A percentile compares a stretch with the other conserved stretches of the same genome.
Conservation (phyloP, 2,797 vertebrate genomes). For the Gobio occitaniae region DNA sequence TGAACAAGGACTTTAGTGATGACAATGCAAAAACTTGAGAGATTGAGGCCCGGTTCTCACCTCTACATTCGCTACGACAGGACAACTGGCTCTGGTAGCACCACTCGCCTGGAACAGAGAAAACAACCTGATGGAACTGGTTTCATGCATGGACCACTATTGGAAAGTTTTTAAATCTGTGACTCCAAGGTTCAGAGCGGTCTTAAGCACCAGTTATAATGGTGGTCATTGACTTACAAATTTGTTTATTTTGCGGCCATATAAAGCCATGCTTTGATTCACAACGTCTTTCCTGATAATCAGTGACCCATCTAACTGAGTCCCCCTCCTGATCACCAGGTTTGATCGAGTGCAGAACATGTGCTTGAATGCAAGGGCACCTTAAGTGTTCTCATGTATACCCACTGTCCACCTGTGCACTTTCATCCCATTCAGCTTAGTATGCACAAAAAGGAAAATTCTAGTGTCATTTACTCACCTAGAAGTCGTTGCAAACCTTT, state of each 20-base stretch:
- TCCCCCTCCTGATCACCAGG: constrained; percentile 23
- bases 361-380: constrained; percentile 13
- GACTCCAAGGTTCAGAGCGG: constrained; percentile 25
- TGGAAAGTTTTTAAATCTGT: constrained; percentile 25
- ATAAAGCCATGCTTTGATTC: constrained; percentile 40
- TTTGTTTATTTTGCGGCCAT: constrained; percentile 32
- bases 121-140: constrained; percentile 34
- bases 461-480: neutral
- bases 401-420: neutral
- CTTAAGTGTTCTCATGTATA: neutral
- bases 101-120: constrained; percentile 77
- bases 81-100: constrained; percentile 81
- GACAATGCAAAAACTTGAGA: constrained; percentile 21
- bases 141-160: neutral
- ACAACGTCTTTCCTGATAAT: constrained; percentile 35
- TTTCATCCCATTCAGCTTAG: constrained; percentile 8
- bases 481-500: neutral
- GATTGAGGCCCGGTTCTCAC: constrained; percentile 65
- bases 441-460: neutral
- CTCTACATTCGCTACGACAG: constrained; percentile 74
- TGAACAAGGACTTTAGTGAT: constrained; percentile 13
- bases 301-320: constrained; percentile 36
- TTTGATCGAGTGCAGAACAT: constrained; percentile 25
- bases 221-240: constrained; percentile 45
- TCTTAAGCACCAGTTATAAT: constrained; percentile 26